Percentiles rank a stretch among this genome's conserved stretches.
phyloP scores from a whole-genome alignment of 2,888 invertebrate species.

The Piscicola geometra region DNA sequence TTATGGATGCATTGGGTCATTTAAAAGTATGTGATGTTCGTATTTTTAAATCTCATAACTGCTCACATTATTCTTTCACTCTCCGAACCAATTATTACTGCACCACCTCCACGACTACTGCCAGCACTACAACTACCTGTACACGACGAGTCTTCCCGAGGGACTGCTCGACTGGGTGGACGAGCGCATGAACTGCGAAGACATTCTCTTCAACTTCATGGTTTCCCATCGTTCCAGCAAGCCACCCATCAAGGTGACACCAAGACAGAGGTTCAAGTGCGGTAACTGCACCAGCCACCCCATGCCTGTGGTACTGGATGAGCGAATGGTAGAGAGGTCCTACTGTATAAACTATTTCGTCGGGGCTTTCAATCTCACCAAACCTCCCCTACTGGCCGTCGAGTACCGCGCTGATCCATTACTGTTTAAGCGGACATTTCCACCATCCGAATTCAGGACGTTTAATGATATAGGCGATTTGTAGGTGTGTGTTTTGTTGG shows the following conservation, averaged over 20 bases:
- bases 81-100: too few relatives aligned
- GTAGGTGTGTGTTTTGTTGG: constrained; percentile 2
- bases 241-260: constrained; percentile 78
- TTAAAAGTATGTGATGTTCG: not conserved
- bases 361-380: constrained; percentile 74
- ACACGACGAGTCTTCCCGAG: constrained; percentile 79
- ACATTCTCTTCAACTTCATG: constrained; percentile 95
- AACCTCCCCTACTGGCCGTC: constrained; percentile 69
- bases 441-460: constrained; percentile 22
- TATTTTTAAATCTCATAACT: not conserved
- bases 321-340: constrained; percentile 82
- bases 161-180: constrained; percentile 85
- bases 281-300: constrained; percentile 88
- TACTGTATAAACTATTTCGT: constrained; percentile 79
- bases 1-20: not conserved
- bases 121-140: constrained; percentile 85
- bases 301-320: constrained; percentile 73
- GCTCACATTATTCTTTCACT: too few relatives aligned
- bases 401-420: constrained; percentile 94
- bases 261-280: constrained; percentile 92
- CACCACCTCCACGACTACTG: too few relatives aligned
- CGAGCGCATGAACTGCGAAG: constrained; percentile 93
- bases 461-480: constrained; percentile 38
- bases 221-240: constrained; percentile 87
- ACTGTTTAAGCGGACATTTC: constrained; percentile 67